Base-by-base conservation (phyloP, 2,113 vertebrate species). In the Monarcha castaneiventris region DNA sequence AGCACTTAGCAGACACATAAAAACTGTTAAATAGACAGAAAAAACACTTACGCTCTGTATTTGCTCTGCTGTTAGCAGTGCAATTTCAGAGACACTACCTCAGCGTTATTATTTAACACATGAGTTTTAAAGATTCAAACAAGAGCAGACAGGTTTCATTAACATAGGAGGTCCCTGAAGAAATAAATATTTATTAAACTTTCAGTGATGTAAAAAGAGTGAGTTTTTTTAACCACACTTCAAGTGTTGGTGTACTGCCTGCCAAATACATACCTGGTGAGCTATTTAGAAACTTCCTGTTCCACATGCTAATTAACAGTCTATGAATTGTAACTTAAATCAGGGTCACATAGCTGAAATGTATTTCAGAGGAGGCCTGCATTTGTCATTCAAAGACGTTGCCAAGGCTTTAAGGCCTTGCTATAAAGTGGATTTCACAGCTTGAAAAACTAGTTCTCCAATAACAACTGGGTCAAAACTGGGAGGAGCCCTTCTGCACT, bases 231-330 rank as follows among this genome's bases (percentile, higher is more conserved):
- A 96, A 90, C 64, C 85, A 93, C 81, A 85, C 84, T 97, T 97
- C 73, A 87, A 87, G 79, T n/a, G 61, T 94, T 95, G 93, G 72
- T 89, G 51, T 51, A 63, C 25, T 55, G 97, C 91, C 82, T 93
- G 97, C 97, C 80, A 81, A 96, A 64, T 55, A 87, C 89, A 94
- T 96, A 74, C 87, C 96, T 94, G 87, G 92, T 90, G 88, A 98
- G 93, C 95, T 96, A 89, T 97, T 97, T 95, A 97, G 97, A 97
- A 96, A 93, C 97, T 94, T 97, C 98, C 96, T 97, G 96, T 93
- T 94, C 87, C 93, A 94, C 90, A 86, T 72, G 92, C 85, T 98
- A 97, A 97, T 97, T 97, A 97, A 96, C 95, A 96, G 97, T 90
- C 96, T 96, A 93, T 96, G 96, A 96, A 97, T 97, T 93, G 96